Evolutionary conservation across 2,113 vertebrate species (phyloP).

Genomic region (Sceloporus undulatus): DNA sequence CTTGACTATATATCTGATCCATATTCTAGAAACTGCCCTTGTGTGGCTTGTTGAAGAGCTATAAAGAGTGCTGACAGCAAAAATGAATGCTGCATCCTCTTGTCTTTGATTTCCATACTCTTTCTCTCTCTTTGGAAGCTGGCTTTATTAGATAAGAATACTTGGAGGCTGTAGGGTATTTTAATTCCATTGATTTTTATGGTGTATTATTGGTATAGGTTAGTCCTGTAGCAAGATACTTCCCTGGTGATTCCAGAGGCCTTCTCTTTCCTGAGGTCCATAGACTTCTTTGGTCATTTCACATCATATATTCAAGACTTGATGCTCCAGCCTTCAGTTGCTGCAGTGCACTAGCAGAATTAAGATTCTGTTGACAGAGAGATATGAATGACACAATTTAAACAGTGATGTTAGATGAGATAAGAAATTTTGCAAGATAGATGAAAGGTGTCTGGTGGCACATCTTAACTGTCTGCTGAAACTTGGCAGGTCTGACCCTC

Average conservation of each 20-base stretch:
- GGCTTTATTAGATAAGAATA: slow-evolving; percentile 69
- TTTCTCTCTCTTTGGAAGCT: slow-evolving; percentile 49
- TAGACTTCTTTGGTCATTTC: slow-evolving; percentile 15
- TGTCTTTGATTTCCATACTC: slow-evolving; percentile 60
- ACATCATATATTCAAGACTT: neutral
- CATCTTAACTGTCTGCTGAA: neutral
- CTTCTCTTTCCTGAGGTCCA: slow-evolving; percentile 9
- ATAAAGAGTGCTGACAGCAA: slow-evolving; percentile 61
- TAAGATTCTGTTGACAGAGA: slow-evolving; percentile 1
- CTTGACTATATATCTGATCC: slow-evolving; percentile 67
- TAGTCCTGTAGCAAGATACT: neutral
- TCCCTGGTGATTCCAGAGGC: neutral
- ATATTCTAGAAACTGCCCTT: slow-evolving; percentile 68
- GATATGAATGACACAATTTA: neutral
- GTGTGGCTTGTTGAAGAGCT: slow-evolving; percentile 67
- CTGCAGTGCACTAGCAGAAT: neutral
- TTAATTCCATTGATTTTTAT: slow-evolving; percentile 40
- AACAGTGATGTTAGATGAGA: neutral
- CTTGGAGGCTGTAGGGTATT: slow-evolving; percentile 32
- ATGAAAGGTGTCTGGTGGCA: neutral
- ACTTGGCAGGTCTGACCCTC: neutral
- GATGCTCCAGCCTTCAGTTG: neutral
- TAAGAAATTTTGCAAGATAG: neutral
- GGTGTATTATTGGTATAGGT: neutral
- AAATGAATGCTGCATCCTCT: slow-evolving; percentile 62